phyloP scores from a whole-genome alignment of 2,113 vertebrate genomes.

The Ranitomeya imitator region DNA sequence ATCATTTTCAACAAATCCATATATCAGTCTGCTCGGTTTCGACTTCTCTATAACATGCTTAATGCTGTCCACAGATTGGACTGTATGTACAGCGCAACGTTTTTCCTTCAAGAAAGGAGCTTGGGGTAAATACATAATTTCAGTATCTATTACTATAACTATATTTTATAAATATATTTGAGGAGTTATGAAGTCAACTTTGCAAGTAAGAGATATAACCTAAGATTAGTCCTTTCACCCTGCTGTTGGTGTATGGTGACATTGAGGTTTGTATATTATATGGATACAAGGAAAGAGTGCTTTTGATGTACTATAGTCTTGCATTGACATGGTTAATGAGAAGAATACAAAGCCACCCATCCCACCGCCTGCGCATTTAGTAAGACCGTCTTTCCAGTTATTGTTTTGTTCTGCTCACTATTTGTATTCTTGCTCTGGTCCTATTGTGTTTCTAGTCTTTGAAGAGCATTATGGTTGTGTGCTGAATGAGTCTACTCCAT shows the following conservation, averaged over 20 bases:
- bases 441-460: conserved; percentile 22
- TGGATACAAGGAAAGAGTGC: conserved; percentile 5
- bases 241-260: not conserved
- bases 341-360: conserved; percentile 9
- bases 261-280: not conserved
- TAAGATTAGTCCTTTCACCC: not conserved
- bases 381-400: conserved; percentile 13
- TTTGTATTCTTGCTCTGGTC: not conserved
- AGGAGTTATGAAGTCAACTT: not conserved
- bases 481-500: not conserved
- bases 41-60: no score
- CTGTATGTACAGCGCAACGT: no score
- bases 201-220: not conserved
- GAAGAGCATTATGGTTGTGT: conserved; percentile 13
- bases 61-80: no score
- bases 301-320: not conserved
- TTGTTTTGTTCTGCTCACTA: conserved; percentile 8
- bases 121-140: not conserved
- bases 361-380: not conserved
- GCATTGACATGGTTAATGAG: not conserved
- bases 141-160: not conserved
- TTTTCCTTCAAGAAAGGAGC: not conserved
- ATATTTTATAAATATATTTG: not conserved
- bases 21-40: no score
- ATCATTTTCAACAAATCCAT: no score